Evolutionary conservation across 2,797 vertebrate species (phyloP).

Genomic region (Lepilemur septentrionalis): DNA sequence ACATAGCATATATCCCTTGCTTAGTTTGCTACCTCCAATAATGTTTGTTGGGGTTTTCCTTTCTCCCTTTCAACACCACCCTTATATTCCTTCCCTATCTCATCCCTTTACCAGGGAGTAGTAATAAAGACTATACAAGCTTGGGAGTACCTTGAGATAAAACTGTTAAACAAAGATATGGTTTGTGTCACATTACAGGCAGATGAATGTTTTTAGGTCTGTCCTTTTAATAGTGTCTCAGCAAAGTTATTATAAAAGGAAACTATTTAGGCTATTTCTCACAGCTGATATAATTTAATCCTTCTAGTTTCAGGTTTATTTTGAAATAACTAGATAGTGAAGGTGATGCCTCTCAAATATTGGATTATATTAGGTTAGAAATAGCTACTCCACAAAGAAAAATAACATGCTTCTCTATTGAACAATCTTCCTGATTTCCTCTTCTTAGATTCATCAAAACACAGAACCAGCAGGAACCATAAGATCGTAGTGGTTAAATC

Average conservation of each 20-base stretch:
- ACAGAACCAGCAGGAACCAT: neutral
- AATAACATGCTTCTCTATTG: neutral
- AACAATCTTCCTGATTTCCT: slow-evolving; percentile 28
- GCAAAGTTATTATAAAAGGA: slow-evolving; percentile 27
- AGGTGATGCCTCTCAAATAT: neutral
- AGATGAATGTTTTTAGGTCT: slow-evolving; percentile 21
- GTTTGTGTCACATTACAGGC: neutral
- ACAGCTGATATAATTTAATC: slow-evolving; percentile 28
- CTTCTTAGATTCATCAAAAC: neutral
- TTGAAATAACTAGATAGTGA: slow-evolving; percentile 41
- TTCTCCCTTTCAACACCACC: neutral
- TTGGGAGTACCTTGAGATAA: neutral
- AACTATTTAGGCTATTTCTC: slow-evolving; percentile 48
- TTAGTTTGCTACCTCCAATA: neutral
- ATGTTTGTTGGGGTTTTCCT: neutral
- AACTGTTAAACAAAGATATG: neutral
- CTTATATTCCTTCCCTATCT: neutral
- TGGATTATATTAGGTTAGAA: slow-evolving; percentile 37
- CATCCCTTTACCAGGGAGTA: neutral
- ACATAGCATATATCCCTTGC: neutral
- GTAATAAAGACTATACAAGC: neutral
- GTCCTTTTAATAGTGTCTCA: slow-evolving; percentile 17
- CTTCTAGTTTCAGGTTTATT: slow-evolving; percentile 41
- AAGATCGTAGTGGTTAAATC: neutral
- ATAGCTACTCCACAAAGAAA: slow-evolving; percentile 15